These are phyloP conservation scores for Coleophora flavipennella DNA, from an alignment of 2,888 invertebrate species.

Conservation along the genomic window DNA sequence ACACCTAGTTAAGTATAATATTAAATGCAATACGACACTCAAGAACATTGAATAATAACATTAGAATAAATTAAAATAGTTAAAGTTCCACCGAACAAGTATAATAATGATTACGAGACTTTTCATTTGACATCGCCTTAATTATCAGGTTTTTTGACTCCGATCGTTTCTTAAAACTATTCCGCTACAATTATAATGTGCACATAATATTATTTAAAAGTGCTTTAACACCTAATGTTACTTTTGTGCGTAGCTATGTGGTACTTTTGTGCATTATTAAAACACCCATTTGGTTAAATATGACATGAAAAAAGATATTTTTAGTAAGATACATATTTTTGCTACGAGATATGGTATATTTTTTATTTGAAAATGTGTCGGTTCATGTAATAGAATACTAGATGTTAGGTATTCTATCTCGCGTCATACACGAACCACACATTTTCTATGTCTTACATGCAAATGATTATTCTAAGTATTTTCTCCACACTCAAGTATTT, in stretches of 20 bases:
- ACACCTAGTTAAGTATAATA: slow-evolving; percentile 7
- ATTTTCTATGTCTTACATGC: slow-evolving; percentile 23
- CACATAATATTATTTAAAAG: neutral
- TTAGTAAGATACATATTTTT: neutral
- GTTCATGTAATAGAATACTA: slow-evolving; percentile 46
- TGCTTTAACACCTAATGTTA: neutral
- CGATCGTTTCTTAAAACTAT: slow-evolving; percentile 22
- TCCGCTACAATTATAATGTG: neutral
- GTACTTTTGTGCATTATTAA: too few species aligned
- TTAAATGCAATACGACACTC: slow-evolving; percentile 25
- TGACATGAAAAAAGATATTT: neutral
- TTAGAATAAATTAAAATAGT: neutral
- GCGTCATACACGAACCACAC: slow-evolving; percentile 51
- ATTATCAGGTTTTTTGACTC: slow-evolving; percentile 59
- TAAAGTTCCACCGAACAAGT: neutral
- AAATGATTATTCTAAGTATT: slow-evolving; percentile 15
- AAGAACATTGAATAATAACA: slow-evolving; percentile 27
- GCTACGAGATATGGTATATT: neutral
- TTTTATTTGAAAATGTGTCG: slow-evolving; percentile 31
- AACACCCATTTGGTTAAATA: neutral
- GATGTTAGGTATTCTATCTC: slow-evolving; percentile 44
- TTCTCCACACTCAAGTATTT: neutral
- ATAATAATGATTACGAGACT: slow-evolving; percentile 1
- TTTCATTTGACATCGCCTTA: slow-evolving; percentile 19
- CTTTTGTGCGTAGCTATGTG: too few species aligned